These are phyloP conservation scores for Fragum fragum DNA, from an alignment of 2,888 invertebrate species.

Conservation along the genomic window DNA sequence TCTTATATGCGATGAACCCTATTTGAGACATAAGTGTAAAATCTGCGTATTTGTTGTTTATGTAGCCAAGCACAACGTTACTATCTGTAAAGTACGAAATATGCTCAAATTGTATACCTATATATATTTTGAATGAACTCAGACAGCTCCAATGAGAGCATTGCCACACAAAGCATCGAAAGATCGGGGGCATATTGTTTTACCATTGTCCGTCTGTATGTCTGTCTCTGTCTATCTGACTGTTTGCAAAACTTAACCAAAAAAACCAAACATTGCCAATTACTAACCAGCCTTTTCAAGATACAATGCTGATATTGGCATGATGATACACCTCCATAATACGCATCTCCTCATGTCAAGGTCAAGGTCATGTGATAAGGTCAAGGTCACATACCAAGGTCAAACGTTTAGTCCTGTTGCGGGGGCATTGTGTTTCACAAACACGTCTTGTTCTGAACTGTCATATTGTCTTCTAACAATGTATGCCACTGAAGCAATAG, in stretches of 20 bases:
- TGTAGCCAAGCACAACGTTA: conserved; percentile 58
- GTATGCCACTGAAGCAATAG: conserved; percentile 69
- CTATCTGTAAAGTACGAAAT: conserved; percentile 59
- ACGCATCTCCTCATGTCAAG: too few relatives aligned
- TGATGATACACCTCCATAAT: too few relatives aligned
- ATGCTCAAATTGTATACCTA: conserved; percentile 14
- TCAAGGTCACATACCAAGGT: too few relatives aligned
- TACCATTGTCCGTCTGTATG: too few relatives aligned
- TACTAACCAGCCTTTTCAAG: too few relatives aligned
- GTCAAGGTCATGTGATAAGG: too few relatives aligned
- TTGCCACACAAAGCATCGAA: conserved; percentile 31
- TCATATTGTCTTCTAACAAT: conserved; percentile 12
- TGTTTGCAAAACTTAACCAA: too few relatives aligned
- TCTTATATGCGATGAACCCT: conserved; percentile 47
- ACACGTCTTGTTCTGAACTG: not conserved
- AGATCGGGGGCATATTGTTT: conserved; percentile 59
- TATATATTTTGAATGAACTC: conserved; percentile 37
- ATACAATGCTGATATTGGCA: too few relatives aligned
- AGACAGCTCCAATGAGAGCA: conserved; percentile 11
- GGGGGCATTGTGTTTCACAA: conserved; percentile 62
- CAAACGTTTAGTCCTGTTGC: too few relatives aligned
- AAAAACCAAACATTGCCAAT: too few relatives aligned
- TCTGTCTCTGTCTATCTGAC: too few relatives aligned
- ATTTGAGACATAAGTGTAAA: conserved; percentile 61
- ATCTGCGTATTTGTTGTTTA: conserved; percentile 44